Conservation (phyloP, 1,140 invertebrate genomes). For the Papilio aristodemus region DNA sequence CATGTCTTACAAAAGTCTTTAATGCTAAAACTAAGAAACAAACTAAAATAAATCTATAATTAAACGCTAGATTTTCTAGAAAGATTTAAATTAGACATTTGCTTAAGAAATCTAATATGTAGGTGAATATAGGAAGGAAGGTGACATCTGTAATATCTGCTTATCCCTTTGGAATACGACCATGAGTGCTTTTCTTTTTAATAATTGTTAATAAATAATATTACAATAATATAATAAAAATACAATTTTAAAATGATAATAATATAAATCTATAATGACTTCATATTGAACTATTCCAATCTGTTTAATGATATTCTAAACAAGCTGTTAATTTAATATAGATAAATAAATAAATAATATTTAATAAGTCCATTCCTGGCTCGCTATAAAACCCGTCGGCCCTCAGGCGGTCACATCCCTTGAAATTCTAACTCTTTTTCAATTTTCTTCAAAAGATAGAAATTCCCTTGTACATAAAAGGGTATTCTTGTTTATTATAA, state of each 20-base stretch:
- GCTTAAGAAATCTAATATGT: too few relatives aligned
- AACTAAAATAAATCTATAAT: background rate
- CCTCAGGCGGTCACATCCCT: slow-evolving; percentile 1
- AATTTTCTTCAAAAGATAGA: slow-evolving; percentile 5
- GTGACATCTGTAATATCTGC: background rate
- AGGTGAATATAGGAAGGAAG: background rate
- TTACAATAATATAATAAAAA: background rate
- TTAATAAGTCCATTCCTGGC: background rate
- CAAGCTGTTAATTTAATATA: too few relatives aligned
- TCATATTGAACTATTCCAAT: too few relatives aligned
- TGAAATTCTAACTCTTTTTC: slow-evolving; percentile 4
- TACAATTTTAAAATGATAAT: too few relatives aligned
- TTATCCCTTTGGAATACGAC: background rate
- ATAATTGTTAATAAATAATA: background rate
- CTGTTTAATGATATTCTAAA: too few relatives aligned
- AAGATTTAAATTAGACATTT: too few relatives aligned
- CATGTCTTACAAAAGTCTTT: background rate
- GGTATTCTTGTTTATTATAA: slow-evolving; percentile 18
- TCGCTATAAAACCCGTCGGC: background rate
- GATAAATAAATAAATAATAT: too few relatives aligned
- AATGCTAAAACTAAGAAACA: background rate
- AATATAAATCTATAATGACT: too few relatives aligned
- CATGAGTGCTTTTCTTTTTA: too few relatives aligned
- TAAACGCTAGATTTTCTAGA: too few relatives aligned
- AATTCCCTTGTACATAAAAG: background rate